Conservation (phyloP, 2,888 invertebrate species). For the Eupeodes latifasciatus region DNA sequence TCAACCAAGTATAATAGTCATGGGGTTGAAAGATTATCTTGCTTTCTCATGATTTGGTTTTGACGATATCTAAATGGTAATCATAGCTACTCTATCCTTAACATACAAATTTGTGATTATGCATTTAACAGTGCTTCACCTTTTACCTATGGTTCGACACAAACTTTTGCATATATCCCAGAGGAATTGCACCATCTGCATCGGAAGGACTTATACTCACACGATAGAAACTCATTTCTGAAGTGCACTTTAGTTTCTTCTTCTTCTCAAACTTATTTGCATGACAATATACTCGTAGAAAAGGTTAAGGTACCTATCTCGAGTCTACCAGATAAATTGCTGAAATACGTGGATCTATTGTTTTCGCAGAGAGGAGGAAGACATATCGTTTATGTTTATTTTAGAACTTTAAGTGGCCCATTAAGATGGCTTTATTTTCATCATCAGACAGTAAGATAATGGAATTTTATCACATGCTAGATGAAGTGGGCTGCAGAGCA, state of each 20-base stretch:
- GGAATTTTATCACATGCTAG: constrained; percentile 69
- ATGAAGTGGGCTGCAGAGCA: background rate
- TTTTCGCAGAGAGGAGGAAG: constrained; percentile 35
- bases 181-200: background rate
- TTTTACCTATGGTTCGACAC: background rate
- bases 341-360: background rate
- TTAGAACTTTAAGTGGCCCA: constrained; percentile 70
- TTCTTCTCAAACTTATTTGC: constrained; percentile 60
- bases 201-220: constrained; percentile 1
- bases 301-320: background rate
- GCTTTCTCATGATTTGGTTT: background rate
- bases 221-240: background rate
- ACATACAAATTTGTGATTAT: constrained; percentile 46
- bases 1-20: constrained; percentile 15
- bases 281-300: constrained; percentile 41
- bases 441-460: constrained; percentile 9
- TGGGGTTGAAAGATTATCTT: constrained; percentile 7
- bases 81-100: background rate
- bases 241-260: background rate
- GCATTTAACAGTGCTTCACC: constrained; percentile 8
- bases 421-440: constrained; percentile 51
- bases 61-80: background rate
- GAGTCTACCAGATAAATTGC: background rate
- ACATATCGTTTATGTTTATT: constrained; percentile 75
- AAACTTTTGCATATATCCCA: background rate